A percentile compares a stretch with the other conserved stretches of the same genome.
phyloP scores from a whole-genome alignment of 1,140 invertebrate species.

The Lepeophtheirus salmonis region DNA sequence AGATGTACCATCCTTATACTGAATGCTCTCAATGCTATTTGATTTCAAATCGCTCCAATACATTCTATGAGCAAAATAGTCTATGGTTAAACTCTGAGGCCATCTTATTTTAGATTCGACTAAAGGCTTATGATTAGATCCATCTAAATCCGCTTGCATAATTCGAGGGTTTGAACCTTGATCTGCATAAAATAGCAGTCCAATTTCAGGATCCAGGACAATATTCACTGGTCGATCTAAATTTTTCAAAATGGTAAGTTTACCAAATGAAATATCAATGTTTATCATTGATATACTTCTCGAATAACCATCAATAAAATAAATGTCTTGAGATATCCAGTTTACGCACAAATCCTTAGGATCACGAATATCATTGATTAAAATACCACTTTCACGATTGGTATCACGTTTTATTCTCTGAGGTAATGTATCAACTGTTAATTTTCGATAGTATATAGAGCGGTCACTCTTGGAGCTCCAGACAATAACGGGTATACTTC shows the following conservation, averaged over 20 bases:
- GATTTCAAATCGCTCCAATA: conserved; percentile 57
- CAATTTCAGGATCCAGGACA: conserved; percentile 42
- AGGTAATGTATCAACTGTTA: not conserved
- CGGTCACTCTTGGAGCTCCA: conserved; percentile 1
- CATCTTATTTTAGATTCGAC: conserved; percentile 38
- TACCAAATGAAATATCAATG: conserved; percentile 36
- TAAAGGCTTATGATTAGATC: conserved; percentile 36
- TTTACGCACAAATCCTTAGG: conserved; percentile 58
- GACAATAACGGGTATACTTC: conserved; percentile 14
- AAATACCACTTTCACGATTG: not conserved
- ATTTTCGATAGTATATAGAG: conserved; percentile 12
- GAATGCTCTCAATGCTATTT: conserved; percentile 50
- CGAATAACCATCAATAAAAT: conserved; percentile 45
- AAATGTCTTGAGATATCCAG: conserved; percentile 48
- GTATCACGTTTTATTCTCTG: conserved; percentile 1
- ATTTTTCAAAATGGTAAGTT: conserved; percentile 36
- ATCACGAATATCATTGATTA: conserved; percentile 21
- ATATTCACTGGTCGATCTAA: conserved; percentile 42
- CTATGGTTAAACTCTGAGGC: conserved; percentile 46
- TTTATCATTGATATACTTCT: conserved; percentile 40
- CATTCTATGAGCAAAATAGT: conserved; percentile 41
- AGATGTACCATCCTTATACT: conserved; percentile 48
- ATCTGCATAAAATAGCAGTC: conserved; percentile 36
- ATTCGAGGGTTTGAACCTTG: conserved; percentile 33
- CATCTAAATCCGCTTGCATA: conserved; percentile 44